phyloP scores from a whole-genome alignment of 2,888 invertebrate genomes.

The Megamerina dolium region DNA sequence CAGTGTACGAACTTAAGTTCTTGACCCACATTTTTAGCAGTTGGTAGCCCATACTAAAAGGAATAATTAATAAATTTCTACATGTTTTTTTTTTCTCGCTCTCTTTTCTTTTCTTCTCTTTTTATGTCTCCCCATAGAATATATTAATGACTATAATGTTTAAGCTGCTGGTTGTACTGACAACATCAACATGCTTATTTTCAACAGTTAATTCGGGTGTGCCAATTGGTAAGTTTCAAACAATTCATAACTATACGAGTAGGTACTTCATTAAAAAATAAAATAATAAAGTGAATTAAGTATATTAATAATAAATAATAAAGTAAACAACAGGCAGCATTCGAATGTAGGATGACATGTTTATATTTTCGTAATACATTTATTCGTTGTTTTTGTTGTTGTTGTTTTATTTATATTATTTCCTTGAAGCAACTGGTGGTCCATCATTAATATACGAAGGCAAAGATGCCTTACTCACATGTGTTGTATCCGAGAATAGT shows the following conservation, averaged over 20 bases:
- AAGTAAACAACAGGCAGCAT: too few species aligned
- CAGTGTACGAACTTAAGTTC: too few species aligned
- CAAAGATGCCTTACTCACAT: slow-evolving; percentile 74
- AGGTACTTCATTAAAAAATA: neutral
- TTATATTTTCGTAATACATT: neutral
- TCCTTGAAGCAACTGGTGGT: slow-evolving; percentile 42
- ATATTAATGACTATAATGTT: slow-evolving; percentile 40
- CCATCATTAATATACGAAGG: slow-evolving; percentile 57
- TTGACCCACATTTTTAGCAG: too few species aligned
- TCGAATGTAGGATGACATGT: neutral
- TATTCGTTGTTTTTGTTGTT: neutral
- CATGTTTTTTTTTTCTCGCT: neutral
- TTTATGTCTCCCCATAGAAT: too few species aligned
- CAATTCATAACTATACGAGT: neutral
- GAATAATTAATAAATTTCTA: slow-evolving; percentile 5
- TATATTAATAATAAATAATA: too few species aligned
- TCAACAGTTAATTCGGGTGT: slow-evolving; percentile 40
- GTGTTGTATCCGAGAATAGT: slow-evolving; percentile 63
- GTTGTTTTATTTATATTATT: neutral
- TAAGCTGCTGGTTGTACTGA: slow-evolving; percentile 34
- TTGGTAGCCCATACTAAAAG: too few species aligned
- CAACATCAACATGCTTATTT: slow-evolving; percentile 38
- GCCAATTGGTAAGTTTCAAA: slow-evolving; percentile 37
- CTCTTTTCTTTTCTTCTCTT: neutral
- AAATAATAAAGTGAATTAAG: too few species aligned